Base-by-base conservation (phyloP, 2,113 vertebrate genomes). In the Limanda limanda region DNA sequence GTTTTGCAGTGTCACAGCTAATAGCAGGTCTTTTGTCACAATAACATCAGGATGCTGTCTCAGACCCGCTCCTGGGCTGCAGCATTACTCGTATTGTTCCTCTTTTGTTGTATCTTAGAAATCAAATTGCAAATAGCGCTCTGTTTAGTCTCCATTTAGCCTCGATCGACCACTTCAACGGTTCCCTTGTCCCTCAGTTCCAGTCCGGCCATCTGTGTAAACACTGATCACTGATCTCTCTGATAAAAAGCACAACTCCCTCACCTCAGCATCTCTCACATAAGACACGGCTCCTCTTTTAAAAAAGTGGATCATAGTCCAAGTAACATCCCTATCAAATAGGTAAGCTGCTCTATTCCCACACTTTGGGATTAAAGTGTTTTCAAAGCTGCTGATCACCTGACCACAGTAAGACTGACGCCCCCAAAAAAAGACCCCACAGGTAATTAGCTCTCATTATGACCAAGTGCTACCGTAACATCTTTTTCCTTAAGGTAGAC, bases 161-260 rank as follows among this genome's bases (percentile, higher is more conserved):
- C 1, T 4, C 59, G 69, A 58, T 59, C 58, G 57, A 27, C 23
- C 18, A n/a, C n/a, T 47, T 24, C 51, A 63, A 18, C 20, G 56
- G 18, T 4, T 18, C 23, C 18, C 18, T 66, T 0, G 10, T 37
- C 13, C 24, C 15, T 51, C 68, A 56, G 48, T 24, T 51, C 21
- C 55, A 42, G 23, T 72, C 3, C 23, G 24, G n/a, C 63, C 63
- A 55, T 84, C 74, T 78, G 59, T 76, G 67, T 60, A 69, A 76
- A 69, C 52, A 54, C 45, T 74, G 73, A 57, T 45, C 57, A 64
- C 45, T 61, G 45, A 79, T 74, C 52, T 58, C 42, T 24, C 37
- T 27, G 21, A 71, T 52, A 72, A 60, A 77, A 63, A 23, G 1
- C 58, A 21, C 5, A 0, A 60, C 45, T 80, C 35, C 47, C 21